Evolutionary conservation across 2,888 invertebrate genomes (phyloP).

Genomic region (Caenorhabditis sp.): DNA sequence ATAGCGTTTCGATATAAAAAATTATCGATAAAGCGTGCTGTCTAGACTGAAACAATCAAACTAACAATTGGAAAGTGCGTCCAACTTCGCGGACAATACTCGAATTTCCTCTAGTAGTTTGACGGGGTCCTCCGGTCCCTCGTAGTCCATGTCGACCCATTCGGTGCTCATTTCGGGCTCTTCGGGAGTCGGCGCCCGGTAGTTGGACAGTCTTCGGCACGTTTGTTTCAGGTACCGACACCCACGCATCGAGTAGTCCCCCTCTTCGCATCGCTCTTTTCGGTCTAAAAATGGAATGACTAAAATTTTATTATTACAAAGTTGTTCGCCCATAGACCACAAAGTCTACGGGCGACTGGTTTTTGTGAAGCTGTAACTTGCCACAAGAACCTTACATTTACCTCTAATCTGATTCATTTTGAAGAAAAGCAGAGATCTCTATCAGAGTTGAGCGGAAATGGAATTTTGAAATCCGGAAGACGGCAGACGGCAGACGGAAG

Average conservation of each 20-base stretch:
- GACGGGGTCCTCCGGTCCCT: constrained; percentile 9
- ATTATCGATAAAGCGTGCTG: not conserved
- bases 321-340: too few species aligned
- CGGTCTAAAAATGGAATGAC: too few species aligned
- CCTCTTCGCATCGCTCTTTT: constrained; percentile 23
- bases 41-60: not conserved
- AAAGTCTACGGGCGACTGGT: too few species aligned
- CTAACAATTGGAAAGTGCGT: constrained; percentile 40
- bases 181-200: constrained; percentile 18
- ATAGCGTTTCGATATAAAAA: not conserved
- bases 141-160: constrained; percentile 20
- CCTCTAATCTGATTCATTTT: too few species aligned
- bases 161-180: not conserved
- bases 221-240: constrained; percentile 35
- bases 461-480: too few species aligned
- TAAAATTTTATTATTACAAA: too few species aligned
- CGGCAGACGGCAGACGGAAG: too few species aligned
- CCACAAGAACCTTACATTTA: too few species aligned
- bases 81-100: constrained; percentile 33
- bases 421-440: too few species aligned
- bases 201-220: constrained; percentile 27
- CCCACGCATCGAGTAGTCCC: constrained; percentile 45
- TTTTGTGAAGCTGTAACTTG: too few species aligned
- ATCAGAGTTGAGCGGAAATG: too few species aligned
- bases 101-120: constrained; percentile 35